Evolutionary conservation across 2,797 vertebrate species (phyloP).

Genomic region (Erpetoichthys calabaricus): DNA sequence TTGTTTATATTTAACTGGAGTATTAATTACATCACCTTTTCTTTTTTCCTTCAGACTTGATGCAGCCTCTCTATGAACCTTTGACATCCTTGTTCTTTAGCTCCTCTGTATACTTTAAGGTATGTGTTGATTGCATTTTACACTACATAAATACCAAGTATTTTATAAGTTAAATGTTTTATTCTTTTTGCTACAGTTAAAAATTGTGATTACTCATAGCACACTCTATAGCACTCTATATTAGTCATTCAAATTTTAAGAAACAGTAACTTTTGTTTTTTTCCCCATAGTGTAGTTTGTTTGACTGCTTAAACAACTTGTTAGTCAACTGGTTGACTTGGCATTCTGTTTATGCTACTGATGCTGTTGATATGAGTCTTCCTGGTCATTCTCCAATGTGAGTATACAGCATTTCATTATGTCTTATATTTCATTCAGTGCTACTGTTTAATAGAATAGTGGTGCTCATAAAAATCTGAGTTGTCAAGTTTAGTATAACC

Average conservation of each 20-base stretch:
- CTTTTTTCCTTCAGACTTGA: constrained; percentile 53
- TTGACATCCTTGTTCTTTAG: constrained; percentile 77
- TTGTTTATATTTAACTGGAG: too few species aligned
- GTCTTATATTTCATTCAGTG: neutral
- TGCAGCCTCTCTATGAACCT: constrained; percentile 56
- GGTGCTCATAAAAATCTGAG: neutral
- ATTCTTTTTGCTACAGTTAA: too few species aligned
- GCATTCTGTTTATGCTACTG: constrained; percentile 45
- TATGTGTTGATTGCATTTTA: constrained; percentile 24
- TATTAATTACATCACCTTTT: neutral
- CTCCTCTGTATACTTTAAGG: constrained; percentile 84
- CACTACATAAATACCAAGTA: too few species aligned
- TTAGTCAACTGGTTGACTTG: constrained; percentile 78
- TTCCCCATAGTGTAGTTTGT: constrained; percentile 62
- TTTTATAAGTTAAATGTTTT: too few species aligned
- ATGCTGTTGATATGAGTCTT: constrained; percentile 51
- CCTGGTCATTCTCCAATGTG: constrained; percentile 52
- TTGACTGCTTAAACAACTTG: constrained; percentile 72
- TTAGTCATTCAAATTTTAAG: too few species aligned
- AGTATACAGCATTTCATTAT: constrained; percentile 21
- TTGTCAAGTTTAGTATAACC: too few species aligned
- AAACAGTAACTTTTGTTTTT: neutral
- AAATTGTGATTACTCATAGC: too few species aligned
- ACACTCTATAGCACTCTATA: too few species aligned
- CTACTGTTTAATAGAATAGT: too few species aligned